Conservation (phyloP, 2,113 vertebrate species). For the Syngnathus scovelli region DNA sequence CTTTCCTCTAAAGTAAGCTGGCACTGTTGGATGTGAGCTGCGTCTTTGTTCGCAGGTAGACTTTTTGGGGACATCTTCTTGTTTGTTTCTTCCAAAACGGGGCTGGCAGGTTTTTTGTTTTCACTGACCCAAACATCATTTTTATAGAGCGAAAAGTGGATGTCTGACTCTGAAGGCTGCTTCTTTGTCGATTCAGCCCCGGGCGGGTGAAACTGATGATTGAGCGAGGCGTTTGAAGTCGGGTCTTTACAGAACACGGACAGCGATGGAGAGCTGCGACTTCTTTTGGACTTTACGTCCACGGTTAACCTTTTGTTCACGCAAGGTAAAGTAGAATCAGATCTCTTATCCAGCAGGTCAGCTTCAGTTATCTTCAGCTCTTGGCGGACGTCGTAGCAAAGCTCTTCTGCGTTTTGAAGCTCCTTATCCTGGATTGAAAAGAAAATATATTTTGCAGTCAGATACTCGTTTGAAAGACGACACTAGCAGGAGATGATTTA, state of each 20-base stretch:
- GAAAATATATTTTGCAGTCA: neutral
- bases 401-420: slow-evolving; percentile 44
- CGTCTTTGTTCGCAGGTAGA: slow-evolving; percentile 41
- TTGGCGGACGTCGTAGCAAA: slow-evolving; percentile 78
- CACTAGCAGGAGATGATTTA: slow-evolving; percentile 27
- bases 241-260: slow-evolving; percentile 55
- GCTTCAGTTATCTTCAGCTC: slow-evolving; percentile 85
- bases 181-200: slow-evolving; percentile 33
- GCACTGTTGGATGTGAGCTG: neutral
- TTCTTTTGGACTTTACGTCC: slow-evolving; percentile 57
- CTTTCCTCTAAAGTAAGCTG: slow-evolving; percentile 18
- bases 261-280: slow-evolving; percentile 68
- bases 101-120: neutral
- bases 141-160: slow-evolving; percentile 36
- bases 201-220: slow-evolving; percentile 22
- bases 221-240: slow-evolving; percentile 29
- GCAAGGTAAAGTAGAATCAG: slow-evolving; percentile 33
- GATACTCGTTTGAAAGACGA: neutral
- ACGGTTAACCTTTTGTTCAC: slow-evolving; percentile 42
- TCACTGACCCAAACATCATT: slow-evolving; percentile 15
- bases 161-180: slow-evolving; percentile 58
- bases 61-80: slow-evolving; percentile 33
- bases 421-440: slow-evolving; percentile 64
- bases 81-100: slow-evolving; percentile 16
- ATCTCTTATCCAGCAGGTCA: slow-evolving; percentile 54